Evolutionary conservation across 1,140 invertebrate genomes (phyloP).

Genomic region (Drosophila jambulina): DNA sequence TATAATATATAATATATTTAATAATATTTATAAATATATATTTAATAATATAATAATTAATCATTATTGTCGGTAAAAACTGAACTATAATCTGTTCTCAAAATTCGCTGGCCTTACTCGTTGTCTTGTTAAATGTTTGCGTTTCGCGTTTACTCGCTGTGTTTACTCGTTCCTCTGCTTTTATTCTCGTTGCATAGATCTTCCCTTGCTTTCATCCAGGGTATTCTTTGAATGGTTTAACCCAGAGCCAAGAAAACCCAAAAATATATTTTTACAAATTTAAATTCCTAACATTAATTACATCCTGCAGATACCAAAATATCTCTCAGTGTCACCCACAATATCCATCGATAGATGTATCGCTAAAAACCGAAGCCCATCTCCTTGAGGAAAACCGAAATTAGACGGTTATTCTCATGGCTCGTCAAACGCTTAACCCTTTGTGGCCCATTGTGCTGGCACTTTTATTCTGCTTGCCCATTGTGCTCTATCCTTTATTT

Average conservation of each 20-base stretch:
- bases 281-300: not conserved
- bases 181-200: not conserved
- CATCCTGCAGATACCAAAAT: not conserved
- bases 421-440: constrained; percentile 22
- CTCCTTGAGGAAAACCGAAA: not conserved
- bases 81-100: no score
- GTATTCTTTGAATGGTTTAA: no score
- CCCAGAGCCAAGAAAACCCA: no score
- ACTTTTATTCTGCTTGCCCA: constrained; percentile 43
- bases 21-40: no score
- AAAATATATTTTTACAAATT: no score
- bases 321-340: not conserved
- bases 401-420: constrained; percentile 4
- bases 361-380: not conserved
- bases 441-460: constrained; percentile 45
- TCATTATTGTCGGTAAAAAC: no score
- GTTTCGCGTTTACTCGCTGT: not conserved
- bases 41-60: no score
- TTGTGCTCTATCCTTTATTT: constrained; percentile 42
- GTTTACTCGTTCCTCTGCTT: not conserved
- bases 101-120: not conserved
- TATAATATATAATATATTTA: no score
- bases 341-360: not conserved
- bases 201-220: no score
- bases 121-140: not conserved